Evolutionary conservation across 1,140 invertebrate genomes (phyloP).

Genomic region (Anastatus disparis): DNA sequence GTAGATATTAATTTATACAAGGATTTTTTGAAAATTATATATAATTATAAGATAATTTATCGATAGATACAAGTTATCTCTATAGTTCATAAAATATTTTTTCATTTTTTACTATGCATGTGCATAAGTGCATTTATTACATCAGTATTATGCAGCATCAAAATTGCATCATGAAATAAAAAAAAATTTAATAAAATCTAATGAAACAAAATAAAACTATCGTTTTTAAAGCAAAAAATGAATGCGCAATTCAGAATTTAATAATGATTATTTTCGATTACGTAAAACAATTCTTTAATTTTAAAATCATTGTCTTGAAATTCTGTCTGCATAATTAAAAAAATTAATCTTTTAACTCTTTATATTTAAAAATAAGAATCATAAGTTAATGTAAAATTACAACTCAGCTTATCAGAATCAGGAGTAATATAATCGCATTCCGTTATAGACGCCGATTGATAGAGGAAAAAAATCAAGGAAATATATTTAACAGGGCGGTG

Average conservation of each 20-base stretch:
- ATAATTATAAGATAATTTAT: slow-evolving; percentile 6
- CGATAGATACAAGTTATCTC: background rate
- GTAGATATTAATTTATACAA: slow-evolving; percentile 10
- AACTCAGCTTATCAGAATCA: background rate
- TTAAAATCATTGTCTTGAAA: background rate
- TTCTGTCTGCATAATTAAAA: background rate
- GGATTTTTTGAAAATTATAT: slow-evolving; percentile 18
- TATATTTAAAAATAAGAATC: too few species aligned
- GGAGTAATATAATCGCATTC: background rate
- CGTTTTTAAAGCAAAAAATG: too few species aligned
- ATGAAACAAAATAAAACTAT: too few species aligned
- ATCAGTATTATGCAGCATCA: background rate
- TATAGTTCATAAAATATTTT: slow-evolving; percentile 9
- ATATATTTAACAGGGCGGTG: background rate
- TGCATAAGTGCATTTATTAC: background rate
- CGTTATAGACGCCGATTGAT: background rate
- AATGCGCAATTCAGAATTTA: background rate
- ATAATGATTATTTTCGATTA: background rate
- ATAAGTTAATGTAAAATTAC: too few species aligned
- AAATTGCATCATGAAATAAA: background rate
- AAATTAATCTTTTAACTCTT: too few species aligned
- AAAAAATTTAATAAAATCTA: background rate
- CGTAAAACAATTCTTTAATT: slow-evolving; percentile 1
- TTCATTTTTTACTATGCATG: slow-evolving; percentile 17
- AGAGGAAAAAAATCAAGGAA: too few species aligned